These are phyloP conservation scores for Lagorchestes hirsutus DNA, from an alignment of 2,797 vertebrate species.

Conservation along the genomic window DNA sequence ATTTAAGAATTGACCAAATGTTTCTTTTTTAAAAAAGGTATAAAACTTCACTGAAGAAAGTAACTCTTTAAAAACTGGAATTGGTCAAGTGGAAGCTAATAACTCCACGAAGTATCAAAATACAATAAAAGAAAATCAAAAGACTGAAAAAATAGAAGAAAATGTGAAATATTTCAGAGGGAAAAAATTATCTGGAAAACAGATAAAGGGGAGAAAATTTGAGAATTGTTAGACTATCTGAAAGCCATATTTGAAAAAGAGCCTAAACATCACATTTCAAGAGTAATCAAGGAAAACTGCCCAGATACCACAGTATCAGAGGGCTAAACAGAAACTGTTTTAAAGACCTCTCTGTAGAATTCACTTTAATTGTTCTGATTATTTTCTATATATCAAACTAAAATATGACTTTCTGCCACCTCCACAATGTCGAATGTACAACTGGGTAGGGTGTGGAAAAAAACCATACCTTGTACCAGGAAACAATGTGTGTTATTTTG, in stretches of 20 bases:
- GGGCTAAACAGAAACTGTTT: not conserved
- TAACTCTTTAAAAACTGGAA: not conserved
- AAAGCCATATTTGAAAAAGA: not conserved
- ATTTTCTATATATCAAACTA: not conserved
- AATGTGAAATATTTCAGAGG: not conserved
- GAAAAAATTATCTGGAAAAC: not conserved
- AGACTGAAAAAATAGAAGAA: not conserved
- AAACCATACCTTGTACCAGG: not conserved
- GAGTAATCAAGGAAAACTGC: not conserved
- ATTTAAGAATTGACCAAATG: not conserved
- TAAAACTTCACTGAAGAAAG: not conserved
- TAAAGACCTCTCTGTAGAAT: not conserved
- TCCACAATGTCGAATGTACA: not conserved
- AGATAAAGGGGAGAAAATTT: not conserved
- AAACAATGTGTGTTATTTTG: not conserved
- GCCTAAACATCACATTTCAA: not conserved
- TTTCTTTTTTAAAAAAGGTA: not conserved
- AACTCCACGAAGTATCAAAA: not conserved
- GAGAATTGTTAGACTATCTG: not conserved
- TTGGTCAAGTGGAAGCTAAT: not conserved
- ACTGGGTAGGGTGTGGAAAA: not conserved
- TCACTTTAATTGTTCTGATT: not conserved
- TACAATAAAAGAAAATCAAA: not conserved
- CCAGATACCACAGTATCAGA: not conserved
- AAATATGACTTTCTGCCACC: not conserved